Conservation (phyloP, 2,113 vertebrate species). For the Urocynchramus pylzowi region DNA sequence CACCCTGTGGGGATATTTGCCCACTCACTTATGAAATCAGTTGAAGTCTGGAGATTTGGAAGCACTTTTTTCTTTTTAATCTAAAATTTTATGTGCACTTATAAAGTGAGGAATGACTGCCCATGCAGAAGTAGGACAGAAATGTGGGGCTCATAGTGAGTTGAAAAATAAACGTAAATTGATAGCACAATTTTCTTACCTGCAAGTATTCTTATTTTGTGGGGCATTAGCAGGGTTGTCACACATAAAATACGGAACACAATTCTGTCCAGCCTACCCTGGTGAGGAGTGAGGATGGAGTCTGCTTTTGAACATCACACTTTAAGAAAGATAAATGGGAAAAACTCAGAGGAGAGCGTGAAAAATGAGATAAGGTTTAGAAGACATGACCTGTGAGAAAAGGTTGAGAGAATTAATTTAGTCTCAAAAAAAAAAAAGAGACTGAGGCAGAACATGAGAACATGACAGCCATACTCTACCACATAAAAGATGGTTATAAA, state of each 20-base stretch:
- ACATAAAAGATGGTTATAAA: neutral
- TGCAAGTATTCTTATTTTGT: neutral
- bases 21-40: conserved; percentile 46
- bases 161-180: neutral
- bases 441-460: neutral
- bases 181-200: neutral
- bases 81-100: neutral
- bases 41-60: neutral
- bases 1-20: neutral
- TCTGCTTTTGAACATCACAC: neutral
- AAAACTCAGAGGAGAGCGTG: neutral
- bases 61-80: neutral
- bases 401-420: neutral
- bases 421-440: neutral
- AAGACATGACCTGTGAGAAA: neutral
- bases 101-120: neutral
- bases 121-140: neutral
- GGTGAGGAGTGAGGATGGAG: neutral
- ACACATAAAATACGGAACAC: neutral
- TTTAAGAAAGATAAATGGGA: neutral
- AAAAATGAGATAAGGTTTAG: conserved; percentile 8
- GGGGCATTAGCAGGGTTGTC: neutral
- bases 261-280: neutral
- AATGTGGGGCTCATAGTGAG: neutral
- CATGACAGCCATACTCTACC: neutral